Evolutionary conservation across 1,140 invertebrate species (phyloP).

Genomic region (Gryon sp.): DNA sequence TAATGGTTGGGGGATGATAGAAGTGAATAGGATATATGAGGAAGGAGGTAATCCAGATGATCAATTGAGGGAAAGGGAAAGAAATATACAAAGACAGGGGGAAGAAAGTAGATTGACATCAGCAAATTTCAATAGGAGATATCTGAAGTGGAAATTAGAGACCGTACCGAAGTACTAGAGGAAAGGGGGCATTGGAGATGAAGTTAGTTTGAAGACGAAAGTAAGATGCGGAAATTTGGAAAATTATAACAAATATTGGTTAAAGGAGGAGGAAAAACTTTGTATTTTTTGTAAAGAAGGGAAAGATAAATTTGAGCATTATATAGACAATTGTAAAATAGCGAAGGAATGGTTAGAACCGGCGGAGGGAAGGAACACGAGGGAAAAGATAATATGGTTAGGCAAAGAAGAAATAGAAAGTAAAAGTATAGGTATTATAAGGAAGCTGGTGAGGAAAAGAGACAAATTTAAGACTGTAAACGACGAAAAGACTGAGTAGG

Average conservation of each 20-base stretch:
- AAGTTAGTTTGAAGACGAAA: background rate
- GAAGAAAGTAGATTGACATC: constrained; percentile 8
- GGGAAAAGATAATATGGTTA: too few relatives aligned
- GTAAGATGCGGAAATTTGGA: constrained; percentile 7
- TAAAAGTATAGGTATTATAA: too few relatives aligned
- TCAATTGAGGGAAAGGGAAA: constrained; percentile 6
- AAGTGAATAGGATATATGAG: constrained; percentile 1
- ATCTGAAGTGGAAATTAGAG: background rate
- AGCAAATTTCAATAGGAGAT: constrained; percentile 11
- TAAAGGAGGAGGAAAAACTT: constrained; percentile 1
- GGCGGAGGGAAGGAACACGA: background rate
- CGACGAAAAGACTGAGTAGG: too few relatives aligned
- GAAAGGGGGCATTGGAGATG: background rate
- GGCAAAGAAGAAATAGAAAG: too few relatives aligned
- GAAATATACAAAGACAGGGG: constrained; percentile 14
- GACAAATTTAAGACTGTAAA: too few relatives aligned
- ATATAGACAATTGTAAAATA: constrained; percentile 3
- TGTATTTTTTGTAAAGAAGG: constrained; percentile 13
- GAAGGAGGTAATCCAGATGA: background rate
- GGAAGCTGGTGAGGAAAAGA: too few relatives aligned
- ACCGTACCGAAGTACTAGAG: constrained; percentile 3
- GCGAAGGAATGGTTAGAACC: background rate
- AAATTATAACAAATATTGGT: constrained; percentile 18
- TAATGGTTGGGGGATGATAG: constrained; percentile 4
- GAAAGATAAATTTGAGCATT: constrained; percentile 1